These are phyloP conservation scores for Ameiurus melas DNA, from an alignment of 2,113 vertebrate species.

Conservation along the genomic window DNA sequence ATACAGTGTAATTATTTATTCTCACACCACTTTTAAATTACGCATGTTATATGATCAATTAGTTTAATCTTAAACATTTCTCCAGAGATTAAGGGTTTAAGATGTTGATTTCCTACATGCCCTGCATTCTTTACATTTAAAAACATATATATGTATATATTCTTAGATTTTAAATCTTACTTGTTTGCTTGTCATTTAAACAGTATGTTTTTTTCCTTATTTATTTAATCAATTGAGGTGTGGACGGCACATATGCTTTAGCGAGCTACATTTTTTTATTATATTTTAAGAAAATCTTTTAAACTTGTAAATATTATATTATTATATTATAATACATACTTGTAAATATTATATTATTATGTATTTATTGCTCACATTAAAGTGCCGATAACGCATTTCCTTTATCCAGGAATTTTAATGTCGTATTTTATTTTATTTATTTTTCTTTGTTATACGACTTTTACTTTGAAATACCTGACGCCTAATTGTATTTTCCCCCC, in stretches of 20 bases:
- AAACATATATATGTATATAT: not conserved
- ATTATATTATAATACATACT: no score
- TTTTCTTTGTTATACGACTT: not conserved
- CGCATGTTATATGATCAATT: not conserved
- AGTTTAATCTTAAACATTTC: not conserved
- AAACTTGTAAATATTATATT: no score
- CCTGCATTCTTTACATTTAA: not conserved
- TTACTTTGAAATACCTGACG: constrained; percentile 7
- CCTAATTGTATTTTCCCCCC: not conserved
- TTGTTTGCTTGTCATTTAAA: not conserved
- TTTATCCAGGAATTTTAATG: not conserved
- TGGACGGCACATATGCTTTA: no score
- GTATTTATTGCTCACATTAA: not conserved
- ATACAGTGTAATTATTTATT: not conserved
- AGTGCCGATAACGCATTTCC: not conserved
- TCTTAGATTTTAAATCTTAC: not conserved
- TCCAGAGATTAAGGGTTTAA: not conserved
- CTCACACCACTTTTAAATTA: not conserved
- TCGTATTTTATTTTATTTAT: not conserved
- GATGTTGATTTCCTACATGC: not conserved
- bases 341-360: not conserved
- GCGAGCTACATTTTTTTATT: not conserved
- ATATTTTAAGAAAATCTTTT: no score
- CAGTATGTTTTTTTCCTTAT: not conserved
- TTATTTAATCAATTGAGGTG: not conserved